Evolutionary conservation across 2,797 vertebrate species (phyloP).

Genomic region (Coccyzus lansbergi): DNA sequence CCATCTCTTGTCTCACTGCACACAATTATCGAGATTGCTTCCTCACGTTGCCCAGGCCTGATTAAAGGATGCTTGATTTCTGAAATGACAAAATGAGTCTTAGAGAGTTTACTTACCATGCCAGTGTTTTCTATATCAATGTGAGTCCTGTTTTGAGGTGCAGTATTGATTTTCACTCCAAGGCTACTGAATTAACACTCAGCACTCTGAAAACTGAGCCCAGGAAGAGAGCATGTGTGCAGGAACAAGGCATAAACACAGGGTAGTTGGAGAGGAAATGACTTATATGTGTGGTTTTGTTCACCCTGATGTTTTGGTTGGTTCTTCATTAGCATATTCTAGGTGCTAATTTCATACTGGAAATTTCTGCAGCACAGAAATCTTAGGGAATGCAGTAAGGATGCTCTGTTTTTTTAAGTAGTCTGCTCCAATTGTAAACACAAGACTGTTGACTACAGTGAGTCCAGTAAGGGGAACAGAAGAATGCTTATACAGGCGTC

Average conservation of each 20-base stretch:
- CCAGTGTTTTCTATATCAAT: too few relatives aligned
- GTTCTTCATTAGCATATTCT: neutral
- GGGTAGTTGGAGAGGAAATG: too few relatives aligned
- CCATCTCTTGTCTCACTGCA: too few relatives aligned
- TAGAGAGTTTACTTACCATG: too few relatives aligned
- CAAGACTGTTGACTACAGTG: fast-evolving
- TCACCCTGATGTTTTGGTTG: neutral
- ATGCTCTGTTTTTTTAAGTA: neutral
- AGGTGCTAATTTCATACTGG: neutral
- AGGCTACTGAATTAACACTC: neutral
- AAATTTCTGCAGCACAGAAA: neutral
- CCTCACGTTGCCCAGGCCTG: too few relatives aligned
- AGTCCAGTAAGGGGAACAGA: neutral
- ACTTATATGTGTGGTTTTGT: fast-evolving
- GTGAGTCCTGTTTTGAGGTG: neutral
- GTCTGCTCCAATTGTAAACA: neutral
- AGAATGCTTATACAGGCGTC: neutral
- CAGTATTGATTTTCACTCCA: neutral
- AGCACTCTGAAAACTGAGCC: neutral
- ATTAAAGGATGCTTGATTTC: too few relatives aligned
- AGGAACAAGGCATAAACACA: too few relatives aligned
- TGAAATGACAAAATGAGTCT: too few relatives aligned
- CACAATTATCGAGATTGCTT: too few relatives aligned
- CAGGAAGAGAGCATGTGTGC: too few relatives aligned
- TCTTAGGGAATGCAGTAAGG: neutral